phyloP scores from a whole-genome alignment of 2,888 invertebrate species.

The Dimorphilus gyrociliatus region DNA sequence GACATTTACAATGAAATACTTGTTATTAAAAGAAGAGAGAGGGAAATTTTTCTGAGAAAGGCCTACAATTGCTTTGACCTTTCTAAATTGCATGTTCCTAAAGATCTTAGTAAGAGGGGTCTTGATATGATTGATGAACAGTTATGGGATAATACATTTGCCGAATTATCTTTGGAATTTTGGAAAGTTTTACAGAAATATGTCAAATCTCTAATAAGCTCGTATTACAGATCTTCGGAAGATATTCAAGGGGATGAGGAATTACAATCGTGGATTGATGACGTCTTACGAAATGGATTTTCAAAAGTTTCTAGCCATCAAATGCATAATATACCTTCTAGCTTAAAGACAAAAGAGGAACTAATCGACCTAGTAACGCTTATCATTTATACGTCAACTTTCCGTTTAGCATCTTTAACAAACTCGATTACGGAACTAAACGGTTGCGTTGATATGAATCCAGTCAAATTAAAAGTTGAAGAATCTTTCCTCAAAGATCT shows the following conservation, averaged over 20 bases:
- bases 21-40: no score
- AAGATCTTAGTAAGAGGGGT: conserved; percentile 6
- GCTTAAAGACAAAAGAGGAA: conserved; percentile 5
- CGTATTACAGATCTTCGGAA: conserved; percentile 8
- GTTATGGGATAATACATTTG: conserved; percentile 3
- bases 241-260: conserved; percentile 9
- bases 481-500: no score
- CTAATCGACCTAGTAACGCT: conserved; percentile 8
- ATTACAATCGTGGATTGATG: conserved; percentile 7
- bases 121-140: conserved; percentile 7
- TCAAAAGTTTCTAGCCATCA: no score
- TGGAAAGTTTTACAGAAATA: conserved; percentile 9
- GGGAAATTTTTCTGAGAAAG: no score
- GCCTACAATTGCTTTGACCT: conserved; percentile 5
- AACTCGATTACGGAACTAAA: no score
- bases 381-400: conserved; percentile 9
- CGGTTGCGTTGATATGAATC: no score
- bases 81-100: conserved; percentile 6
- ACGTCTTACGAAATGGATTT: no score
- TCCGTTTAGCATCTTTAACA: conserved; percentile 8
- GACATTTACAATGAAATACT: no score
- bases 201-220: conserved; percentile 5
- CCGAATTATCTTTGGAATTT: conserved; percentile 7
- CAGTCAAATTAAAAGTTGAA: no score
- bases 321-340: conserved; percentile 5